Evolutionary conservation across 2,888 invertebrate species (phyloP), one percentile per base, ranked within the genome.

Genomic region (Sabatieria punctata): DNA sequence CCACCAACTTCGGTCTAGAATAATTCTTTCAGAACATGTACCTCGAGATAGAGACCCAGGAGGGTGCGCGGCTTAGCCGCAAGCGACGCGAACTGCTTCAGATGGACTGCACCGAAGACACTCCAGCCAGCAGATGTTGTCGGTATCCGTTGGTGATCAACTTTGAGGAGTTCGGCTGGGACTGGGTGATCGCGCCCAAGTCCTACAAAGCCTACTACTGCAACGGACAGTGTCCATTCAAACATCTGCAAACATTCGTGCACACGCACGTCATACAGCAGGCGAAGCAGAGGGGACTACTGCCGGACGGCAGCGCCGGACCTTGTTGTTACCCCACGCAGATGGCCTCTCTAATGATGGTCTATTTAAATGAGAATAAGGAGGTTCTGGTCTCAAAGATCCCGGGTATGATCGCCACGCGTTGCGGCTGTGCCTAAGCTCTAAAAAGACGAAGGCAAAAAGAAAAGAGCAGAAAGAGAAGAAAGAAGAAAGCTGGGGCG

Each of bases 141-240:
- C 79, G 91, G 2, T 89, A 88, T 68, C 88, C 89, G 1, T 74
- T 93, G 38, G 79, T 79, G 15, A 85, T 95, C 18, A 85, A 91
- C 72, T 95, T 95, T 67, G 82, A 83, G 57, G n/a, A n/a, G n/a
- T n/a, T n/a, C n/a, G n/a, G n/a, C n/a, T n/a, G n/a, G n/a, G n/a
- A n/a, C n/a, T n/a, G 79, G 80, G 84, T 95, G 60, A 85, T 95
- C 49, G 89, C 89, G 0, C 95, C 95, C 0, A 85, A 85, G 60
- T 75, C 78, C 57, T 95, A 91, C 72, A 82, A 85, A 61, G 91
- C 93, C 6, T 85, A 86, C 71, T 89, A 89, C 71, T 95, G 95
- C 71, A 79, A 84, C 46, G 91, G 95, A 6, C 85, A 89, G 60
- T 95, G 95, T 67, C 81, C 82, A 0, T 80, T 79, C 69, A 79